These are phyloP conservation scores for Papilio machaon DNA, from an alignment of 1,140 invertebrate genomes.

Conservation along the genomic window DNA sequence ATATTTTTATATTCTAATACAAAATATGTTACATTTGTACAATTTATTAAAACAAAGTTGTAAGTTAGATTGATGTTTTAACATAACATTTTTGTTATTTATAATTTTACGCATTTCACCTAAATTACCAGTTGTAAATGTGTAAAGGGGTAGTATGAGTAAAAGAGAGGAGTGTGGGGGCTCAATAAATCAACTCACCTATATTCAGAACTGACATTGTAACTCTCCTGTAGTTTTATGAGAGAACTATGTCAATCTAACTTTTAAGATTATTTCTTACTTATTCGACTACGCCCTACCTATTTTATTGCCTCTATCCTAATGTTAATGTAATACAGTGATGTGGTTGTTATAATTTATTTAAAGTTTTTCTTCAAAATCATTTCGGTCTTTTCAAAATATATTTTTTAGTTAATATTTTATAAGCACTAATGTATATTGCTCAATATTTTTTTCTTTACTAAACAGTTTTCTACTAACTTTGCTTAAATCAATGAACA, in stretches of 20 bases:
- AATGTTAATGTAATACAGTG: neutral
- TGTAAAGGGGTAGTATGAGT: neutral
- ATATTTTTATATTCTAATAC: too few relatives aligned
- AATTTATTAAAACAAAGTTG: neutral
- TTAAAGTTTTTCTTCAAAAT: too few relatives aligned
- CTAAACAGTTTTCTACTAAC: too few relatives aligned
- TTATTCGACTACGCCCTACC: slow-evolving; percentile 60
- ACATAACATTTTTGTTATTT: slow-evolving; percentile 11
- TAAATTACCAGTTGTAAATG: slow-evolving; percentile 62
- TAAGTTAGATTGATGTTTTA: neutral
- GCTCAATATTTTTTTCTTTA: too few relatives aligned
- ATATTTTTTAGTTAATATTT: too few relatives aligned
- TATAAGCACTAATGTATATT: too few relatives aligned
- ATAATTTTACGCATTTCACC: slow-evolving; percentile 55
- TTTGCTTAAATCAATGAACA: neutral
- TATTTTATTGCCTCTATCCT: slow-evolving; percentile 42
- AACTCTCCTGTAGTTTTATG: slow-evolving; percentile 64
- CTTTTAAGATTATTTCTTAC: slow-evolving; percentile 78
- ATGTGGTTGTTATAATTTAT: neutral
- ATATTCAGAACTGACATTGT: slow-evolving; percentile 64
- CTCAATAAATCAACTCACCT: slow-evolving; percentile 60
- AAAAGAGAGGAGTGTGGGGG: slow-evolving; percentile 48
- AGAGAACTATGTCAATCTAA: slow-evolving; percentile 77
- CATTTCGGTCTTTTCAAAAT: too few relatives aligned
- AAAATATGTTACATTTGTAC: too few relatives aligned